Evolutionary conservation across 1,140 invertebrate species (phyloP), one percentile per base, ranked within the genome.

Genomic region (Diorhabda carinulata): DNA sequence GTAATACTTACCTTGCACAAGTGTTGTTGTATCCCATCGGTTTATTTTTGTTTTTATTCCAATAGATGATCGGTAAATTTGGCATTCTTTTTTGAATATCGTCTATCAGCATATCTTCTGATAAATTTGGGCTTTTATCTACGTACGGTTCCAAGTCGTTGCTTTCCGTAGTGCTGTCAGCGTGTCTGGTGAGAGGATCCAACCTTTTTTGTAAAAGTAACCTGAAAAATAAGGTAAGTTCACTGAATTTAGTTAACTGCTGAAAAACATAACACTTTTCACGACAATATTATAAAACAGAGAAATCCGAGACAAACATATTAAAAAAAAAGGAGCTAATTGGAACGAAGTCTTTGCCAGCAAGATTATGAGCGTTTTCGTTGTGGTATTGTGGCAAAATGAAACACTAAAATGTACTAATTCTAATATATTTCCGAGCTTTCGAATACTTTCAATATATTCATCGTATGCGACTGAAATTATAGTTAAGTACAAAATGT

Each of bases 21-120:
- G 87, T 89, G 66, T 88, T 88, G 77, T 91, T 91, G 67, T 90
- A 89, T 70, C 87, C 89, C 77, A 86, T 90, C 69, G 87, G 87
- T 82, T 90, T 86, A 75, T 92, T 91, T 76, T 89, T 91, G 75
- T 90, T 88, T 67, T 88, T 88, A 75, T 88, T 89, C 92, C 92
- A 94, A 79, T 92, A 94, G 58, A 87, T 86, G n/a, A 94, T 87
- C 0, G 93, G 93, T 3, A 95, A 80, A 70, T 91, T 93, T 3
- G 92, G 92, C 72, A 94, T 84, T 40, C 88, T 83, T 9, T 88
- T 84, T 77, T 92, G 88, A 52, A 93, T 89, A 73, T 94, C 90
- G 7, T 87, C 86, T 42, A 94, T 87, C 44, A 95, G 81, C 76
- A 90, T 87, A 8, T 91, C 89, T 75, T 95, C 93, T n/a, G 86